Percentiles rank a stretch among this genome's conserved stretches.
Evolutionary conservation across 2,113 vertebrate genomes (phyloP).

Genomic region (Argyrosomus japonicus): DNA sequence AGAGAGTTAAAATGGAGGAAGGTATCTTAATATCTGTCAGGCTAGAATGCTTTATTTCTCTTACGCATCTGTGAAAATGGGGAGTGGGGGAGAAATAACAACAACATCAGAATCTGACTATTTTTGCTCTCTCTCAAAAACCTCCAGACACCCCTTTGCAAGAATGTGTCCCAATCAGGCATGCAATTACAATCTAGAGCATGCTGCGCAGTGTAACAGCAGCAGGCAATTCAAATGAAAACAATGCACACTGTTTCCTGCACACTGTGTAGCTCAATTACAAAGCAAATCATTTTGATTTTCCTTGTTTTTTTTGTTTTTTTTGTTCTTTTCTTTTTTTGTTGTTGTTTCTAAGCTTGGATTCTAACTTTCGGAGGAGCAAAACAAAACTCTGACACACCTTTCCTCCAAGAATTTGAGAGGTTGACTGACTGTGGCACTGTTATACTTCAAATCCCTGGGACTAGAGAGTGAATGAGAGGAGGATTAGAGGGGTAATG

Average conservation of each 20-base stretch:
- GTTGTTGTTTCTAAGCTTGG: neutral
- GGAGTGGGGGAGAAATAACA: neutral
- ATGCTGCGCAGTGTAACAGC: conserved; percentile 60
- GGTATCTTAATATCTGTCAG: conserved; percentile 74
- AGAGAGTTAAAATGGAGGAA: conserved; percentile 68
- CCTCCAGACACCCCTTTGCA: conserved; percentile 47
- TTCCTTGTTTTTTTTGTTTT: conserved; percentile 10
- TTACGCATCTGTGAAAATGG: conserved; percentile 24
- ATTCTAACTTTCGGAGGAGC: neutral
- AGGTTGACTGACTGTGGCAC: conserved; percentile 67
- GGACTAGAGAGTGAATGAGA: conserved; percentile 84
- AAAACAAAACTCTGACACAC: conserved; percentile 31
- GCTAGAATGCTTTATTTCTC: conserved; percentile 54
- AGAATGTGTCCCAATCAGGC: conserved; percentile 69
- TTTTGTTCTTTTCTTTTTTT: conserved; percentile 2
- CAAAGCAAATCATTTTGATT: conserved; percentile 54
- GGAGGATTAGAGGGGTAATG: conserved; percentile 89
- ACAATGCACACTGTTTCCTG: conserved; percentile 52
- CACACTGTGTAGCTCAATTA: conserved; percentile 67
- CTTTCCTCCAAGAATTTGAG: conserved; percentile 55
- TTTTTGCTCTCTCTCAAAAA: conserved; percentile 48
- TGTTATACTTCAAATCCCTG: conserved; percentile 81
- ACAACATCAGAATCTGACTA: conserved; percentile 32
- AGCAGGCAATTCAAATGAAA: conserved; percentile 62
- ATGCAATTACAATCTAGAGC: conserved; percentile 73